These are phyloP conservation scores for Temnothorax nylanderi DNA, from an alignment of 1,140 invertebrate species.

Conservation along the genomic window DNA sequence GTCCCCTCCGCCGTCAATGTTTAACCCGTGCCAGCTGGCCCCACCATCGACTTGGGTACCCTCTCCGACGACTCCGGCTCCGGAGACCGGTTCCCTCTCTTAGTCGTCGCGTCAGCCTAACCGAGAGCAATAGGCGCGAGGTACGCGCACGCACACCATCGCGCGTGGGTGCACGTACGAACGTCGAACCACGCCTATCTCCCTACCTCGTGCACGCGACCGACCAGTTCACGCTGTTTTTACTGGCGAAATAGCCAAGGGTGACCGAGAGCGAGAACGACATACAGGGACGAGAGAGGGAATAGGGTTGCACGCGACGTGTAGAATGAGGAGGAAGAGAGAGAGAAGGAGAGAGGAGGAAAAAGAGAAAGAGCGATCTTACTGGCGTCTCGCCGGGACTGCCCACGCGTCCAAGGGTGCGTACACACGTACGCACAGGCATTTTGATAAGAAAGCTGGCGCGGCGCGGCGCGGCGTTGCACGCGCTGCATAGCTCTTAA, in stretches of 20 bases:
- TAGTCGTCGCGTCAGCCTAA: constrained; percentile 54
- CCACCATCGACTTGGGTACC: neutral
- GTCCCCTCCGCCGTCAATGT: constrained; percentile 46
- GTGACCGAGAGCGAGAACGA: constrained; percentile 48
- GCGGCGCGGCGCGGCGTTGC: neutral
- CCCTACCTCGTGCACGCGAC: constrained; percentile 73
- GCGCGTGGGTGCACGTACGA: constrained; percentile 67
- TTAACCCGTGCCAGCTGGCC: constrained; percentile 59
- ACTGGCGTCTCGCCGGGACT: constrained; percentile 69
- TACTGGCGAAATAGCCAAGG: constrained; percentile 67
- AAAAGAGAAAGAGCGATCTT: constrained; percentile 55
- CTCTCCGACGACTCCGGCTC: constrained; percentile 12
- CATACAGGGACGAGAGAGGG: constrained; percentile 7
- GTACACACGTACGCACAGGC: constrained; percentile 62
- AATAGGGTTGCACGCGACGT: constrained; percentile 24
- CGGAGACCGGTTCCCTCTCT: constrained; percentile 62
- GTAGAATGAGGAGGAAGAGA: neutral
- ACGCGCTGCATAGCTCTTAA: neutral
- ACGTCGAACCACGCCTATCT: constrained; percentile 79
- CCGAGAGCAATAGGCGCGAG: constrained; percentile 76
- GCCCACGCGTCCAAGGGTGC: constrained; percentile 73
- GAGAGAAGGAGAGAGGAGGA: neutral
- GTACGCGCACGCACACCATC: constrained; percentile 78
- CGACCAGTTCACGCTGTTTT: constrained; percentile 74
- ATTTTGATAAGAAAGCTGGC: constrained; percentile 56